phyloP scores from a whole-genome alignment of 30 jellyfish, hydroid and myxozoan genomes.

The Cassiopea xamachana region DNA sequence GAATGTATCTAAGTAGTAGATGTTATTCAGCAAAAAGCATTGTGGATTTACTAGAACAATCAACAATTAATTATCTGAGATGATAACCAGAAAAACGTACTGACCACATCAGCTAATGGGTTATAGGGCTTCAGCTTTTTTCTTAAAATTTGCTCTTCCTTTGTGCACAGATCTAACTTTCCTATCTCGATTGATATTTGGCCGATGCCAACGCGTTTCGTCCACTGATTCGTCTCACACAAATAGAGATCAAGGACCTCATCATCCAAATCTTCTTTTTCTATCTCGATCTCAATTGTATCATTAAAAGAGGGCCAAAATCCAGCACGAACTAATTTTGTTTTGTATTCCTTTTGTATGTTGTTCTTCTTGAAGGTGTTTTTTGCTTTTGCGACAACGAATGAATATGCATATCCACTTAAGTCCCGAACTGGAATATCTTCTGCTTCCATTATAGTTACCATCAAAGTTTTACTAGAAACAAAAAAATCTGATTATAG shows the following conservation, averaged over 20 bases:
- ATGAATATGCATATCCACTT: conserved; percentile 96
- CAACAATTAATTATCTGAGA: no score
- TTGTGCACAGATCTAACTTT: conserved; percentile 43
- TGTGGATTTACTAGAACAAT: no score
- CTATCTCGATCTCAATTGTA: conserved; percentile 52
- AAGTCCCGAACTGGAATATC: conserved; percentile 94
- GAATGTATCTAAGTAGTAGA: no score
- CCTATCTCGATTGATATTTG: conserved; percentile 55
- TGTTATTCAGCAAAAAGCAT: no score
- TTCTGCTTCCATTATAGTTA: conserved; percentile 81
- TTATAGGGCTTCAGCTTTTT: conserved; percentile 78
- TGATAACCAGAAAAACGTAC: not conserved
- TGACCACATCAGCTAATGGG: conserved; percentile 91
- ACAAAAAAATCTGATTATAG: not conserved
- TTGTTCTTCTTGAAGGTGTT: conserved; percentile 54
- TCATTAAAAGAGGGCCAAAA: conserved; percentile 95
- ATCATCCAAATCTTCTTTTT: conserved; percentile 49
- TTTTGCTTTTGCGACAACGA: conserved; percentile 74
- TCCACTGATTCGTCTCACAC: conserved; percentile 93
- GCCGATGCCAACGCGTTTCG: conserved; percentile 96
- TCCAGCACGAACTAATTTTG: conserved; percentile 88
- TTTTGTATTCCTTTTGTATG: conserved; percentile 49
- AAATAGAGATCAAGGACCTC: conserved; percentile 75
- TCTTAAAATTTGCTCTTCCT: conserved; percentile 72
- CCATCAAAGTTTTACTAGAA: conserved; percentile 82